Percentiles rank a stretch among this genome's conserved stretches.
phyloP scores from a whole-genome alignment of 2,797 vertebrate genomes.

The Propithecus perrieri region DNA sequence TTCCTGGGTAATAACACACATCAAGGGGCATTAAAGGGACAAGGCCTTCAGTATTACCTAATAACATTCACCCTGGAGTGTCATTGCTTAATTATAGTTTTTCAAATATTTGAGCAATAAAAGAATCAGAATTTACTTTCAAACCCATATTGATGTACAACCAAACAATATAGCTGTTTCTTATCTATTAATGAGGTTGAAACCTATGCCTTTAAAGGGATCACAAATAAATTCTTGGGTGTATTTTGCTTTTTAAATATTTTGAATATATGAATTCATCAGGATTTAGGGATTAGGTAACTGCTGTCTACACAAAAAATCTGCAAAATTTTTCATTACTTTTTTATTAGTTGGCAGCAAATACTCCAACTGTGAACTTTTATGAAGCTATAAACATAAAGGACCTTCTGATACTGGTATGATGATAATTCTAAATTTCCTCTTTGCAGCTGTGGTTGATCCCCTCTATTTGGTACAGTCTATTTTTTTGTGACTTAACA shows the following conservation, averaged over 20 bases:
- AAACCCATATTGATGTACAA: constrained; percentile 68
- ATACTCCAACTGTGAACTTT: constrained; percentile 86
- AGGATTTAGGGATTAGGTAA: constrained; percentile 83
- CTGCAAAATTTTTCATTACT: constrained; percentile 86
- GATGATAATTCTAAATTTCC: constrained; percentile 90
- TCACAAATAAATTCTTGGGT: constrained; percentile 64
- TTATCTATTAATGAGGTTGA: constrained; percentile 69
- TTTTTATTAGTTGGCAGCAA: constrained; percentile 87
- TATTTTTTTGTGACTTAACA: constrained; percentile 81
- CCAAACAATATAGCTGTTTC: constrained; percentile 65
- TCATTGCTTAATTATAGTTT: constrained; percentile 77
- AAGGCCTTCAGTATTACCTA: constrained; percentile 77
- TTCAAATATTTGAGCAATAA: constrained; percentile 72
- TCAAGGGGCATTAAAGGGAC: constrained; percentile 66
- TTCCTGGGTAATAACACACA: constrained; percentile 61
- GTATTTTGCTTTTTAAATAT: constrained; percentile 77
- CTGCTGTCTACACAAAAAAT: constrained; percentile 79
- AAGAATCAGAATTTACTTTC: constrained; percentile 62
- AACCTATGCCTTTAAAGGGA: constrained; percentile 67
- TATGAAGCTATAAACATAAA: constrained; percentile 89
- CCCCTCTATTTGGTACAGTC: constrained; percentile 81
- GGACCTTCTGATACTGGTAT: constrained; percentile 86
- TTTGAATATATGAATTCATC: constrained; percentile 84
- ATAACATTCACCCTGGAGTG: constrained; percentile 68
- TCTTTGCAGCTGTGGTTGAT: constrained; percentile 88